phyloP scores from a whole-genome alignment of 2,888 invertebrate species.

The Phaonia tiefii region DNA sequence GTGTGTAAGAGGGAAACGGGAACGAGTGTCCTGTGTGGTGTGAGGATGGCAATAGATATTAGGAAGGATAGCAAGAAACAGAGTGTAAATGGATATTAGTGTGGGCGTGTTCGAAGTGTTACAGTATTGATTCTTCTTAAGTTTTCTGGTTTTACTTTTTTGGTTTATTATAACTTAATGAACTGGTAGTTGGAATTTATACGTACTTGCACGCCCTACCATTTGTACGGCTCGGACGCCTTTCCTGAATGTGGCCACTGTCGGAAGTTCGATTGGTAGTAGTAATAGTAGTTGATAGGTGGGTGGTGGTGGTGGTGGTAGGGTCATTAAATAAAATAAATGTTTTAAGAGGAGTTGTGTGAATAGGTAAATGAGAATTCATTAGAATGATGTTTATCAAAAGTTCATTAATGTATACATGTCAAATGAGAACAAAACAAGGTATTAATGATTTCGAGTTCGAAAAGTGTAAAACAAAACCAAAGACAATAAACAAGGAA shows the following conservation, averaged over 20 bases:
- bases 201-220: conserved; percentile 99
- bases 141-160: conserved; percentile 23
- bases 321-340: conserved; percentile 70
- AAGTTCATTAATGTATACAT: conserved; percentile 23
- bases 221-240: conserved; percentile 99
- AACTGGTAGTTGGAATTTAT: conserved; percentile 78
- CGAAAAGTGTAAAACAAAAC: conserved; percentile 41
- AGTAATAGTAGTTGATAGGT: conserved; percentile 60
- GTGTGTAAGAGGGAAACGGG: neutral
- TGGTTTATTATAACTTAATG: conserved; percentile 45
- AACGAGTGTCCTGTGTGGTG: too few species aligned
- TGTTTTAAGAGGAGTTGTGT: conserved; percentile 80
- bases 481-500: conserved; percentile 45
- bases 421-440: conserved; percentile 25
- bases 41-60: too few species aligned
- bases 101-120: conserved; percentile 39
- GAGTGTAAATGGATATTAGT: conserved; percentile 33
- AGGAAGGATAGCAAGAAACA: neutral
- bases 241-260: conserved; percentile 99
- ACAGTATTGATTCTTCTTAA: conserved; percentile 16
- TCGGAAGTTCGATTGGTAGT: conserved; percentile 65
- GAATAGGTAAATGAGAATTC: conserved; percentile 79
- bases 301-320: conserved; percentile 58
- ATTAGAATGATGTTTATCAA: conserved; percentile 66
- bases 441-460: conserved; percentile 38